Conservation (phyloP, 2,888 invertebrate species). For the Macropis europaea region DNA sequence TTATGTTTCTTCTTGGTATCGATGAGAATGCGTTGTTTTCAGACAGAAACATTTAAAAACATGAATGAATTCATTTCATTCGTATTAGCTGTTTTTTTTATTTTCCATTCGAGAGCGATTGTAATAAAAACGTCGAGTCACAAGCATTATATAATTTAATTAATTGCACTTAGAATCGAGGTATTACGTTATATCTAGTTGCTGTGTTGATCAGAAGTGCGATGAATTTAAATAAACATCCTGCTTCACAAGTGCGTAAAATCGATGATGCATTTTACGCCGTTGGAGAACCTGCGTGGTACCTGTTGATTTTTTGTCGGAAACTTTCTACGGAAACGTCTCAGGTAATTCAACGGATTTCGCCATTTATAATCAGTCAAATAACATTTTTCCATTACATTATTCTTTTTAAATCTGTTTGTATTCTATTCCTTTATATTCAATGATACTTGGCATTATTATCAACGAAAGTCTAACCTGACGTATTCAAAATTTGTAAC, state of each 20-base stretch:
- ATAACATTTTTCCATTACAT: not conserved
- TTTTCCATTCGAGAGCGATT: too few relatives aligned
- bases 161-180: not conserved
- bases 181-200: conserved; percentile 9
- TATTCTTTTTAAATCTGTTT: not conserved
- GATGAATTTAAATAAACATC: conserved; percentile 34
- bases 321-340: not conserved
- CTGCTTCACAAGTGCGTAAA: conserved; percentile 3
- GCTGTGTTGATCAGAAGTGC: conserved; percentile 26
- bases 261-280: conserved; percentile 29
- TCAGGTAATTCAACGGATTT: conserved; percentile 6
- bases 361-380: not conserved
- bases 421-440: not conserved
- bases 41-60: not conserved
- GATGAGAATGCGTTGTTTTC: too few relatives aligned
- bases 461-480: conserved; percentile 1
- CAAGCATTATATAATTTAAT: too few relatives aligned
- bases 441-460: not conserved
- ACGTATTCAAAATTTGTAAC: not conserved
- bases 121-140: too few relatives aligned
- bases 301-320: conserved; percentile 41
- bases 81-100: too few relatives aligned
- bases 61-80: too few relatives aligned
- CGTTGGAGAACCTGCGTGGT: conserved; percentile 2
- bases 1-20: too few relatives aligned